Evolutionary conservation across 2,113 vertebrate species (phyloP).

Genomic region (Alosa alosa): DNA sequence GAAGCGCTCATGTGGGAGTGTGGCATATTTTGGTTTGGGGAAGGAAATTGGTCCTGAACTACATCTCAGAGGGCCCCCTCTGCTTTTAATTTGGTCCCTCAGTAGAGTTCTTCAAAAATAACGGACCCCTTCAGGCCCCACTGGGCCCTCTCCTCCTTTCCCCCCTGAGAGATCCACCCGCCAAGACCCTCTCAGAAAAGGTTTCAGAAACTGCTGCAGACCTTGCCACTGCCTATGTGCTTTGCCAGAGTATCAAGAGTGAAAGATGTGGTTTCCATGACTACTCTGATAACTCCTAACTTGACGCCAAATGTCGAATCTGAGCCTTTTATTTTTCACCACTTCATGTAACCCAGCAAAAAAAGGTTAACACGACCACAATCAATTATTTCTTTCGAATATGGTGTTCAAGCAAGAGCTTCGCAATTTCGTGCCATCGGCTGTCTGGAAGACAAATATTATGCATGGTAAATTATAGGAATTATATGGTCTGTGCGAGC

Average conservation of each 20-base stretch:
- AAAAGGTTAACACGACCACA: too few relatives aligned
- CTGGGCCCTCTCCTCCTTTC: neutral
- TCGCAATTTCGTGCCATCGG: too few relatives aligned
- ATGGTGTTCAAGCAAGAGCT: too few relatives aligned
- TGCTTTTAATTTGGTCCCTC: neutral
- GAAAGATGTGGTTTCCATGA: conserved; percentile 5
- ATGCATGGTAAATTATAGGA: too few relatives aligned
- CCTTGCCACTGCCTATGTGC: neutral
- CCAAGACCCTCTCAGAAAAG: neutral
- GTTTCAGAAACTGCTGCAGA: neutral
- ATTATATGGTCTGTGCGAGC: too few relatives aligned
- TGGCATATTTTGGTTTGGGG: neutral
- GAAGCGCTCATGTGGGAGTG: neutral
- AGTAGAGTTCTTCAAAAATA: neutral
- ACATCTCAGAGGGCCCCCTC: neutral
- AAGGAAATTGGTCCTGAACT: neutral
- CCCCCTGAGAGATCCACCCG: neutral
- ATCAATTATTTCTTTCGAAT: too few relatives aligned
- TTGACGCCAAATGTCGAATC: neutral
- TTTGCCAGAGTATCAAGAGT: neutral
- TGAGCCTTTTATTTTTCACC: too few relatives aligned
- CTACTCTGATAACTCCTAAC: neutral
- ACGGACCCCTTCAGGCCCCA: neutral
- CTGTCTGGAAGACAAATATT: too few relatives aligned
- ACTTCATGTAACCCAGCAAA: too few relatives aligned